phyloP scores from a whole-genome alignment of 1,140 invertebrate species.

The Charaxes varanes region DNA sequence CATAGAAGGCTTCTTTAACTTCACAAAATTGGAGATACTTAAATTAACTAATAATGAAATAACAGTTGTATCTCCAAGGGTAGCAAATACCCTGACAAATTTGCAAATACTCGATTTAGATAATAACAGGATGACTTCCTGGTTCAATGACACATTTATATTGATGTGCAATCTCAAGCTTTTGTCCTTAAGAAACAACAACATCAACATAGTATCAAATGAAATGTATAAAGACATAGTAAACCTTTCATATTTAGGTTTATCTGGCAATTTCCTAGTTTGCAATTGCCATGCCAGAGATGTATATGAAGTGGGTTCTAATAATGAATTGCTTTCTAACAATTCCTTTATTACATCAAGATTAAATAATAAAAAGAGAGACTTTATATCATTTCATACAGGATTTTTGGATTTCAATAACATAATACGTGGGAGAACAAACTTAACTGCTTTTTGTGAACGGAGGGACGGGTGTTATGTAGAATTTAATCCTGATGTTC shows the following conservation, averaged over 20 bases:
- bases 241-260: conserved; percentile 46
- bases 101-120: conserved; percentile 70
- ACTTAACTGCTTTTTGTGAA: conserved; percentile 22
- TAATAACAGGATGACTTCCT: conserved; percentile 69
- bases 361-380: not conserved
- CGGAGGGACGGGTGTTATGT: conserved; percentile 12
- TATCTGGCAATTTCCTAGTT: conserved; percentile 72
- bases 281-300: conserved; percentile 71
- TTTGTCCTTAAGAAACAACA: conserved; percentile 68
- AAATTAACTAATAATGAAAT: conserved; percentile 68
- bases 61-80: conserved; percentile 23
- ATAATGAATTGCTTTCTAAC: conserved; percentile 27
- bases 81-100: conserved; percentile 39
- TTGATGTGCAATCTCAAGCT: conserved; percentile 52
- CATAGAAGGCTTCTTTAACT: conserved; percentile 42
- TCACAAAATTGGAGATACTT: conserved; percentile 60
- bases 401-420: conserved; percentile 36
- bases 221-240: conserved; percentile 68
- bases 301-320: conserved; percentile 58
- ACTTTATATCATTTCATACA: conserved; percentile 21
- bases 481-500: not conserved
- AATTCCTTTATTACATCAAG: conserved; percentile 2
- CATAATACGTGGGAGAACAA: conserved; percentile 25
- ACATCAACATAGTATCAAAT: conserved; percentile 69
- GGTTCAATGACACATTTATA: conserved; percentile 58